Percentiles rank a stretch among this genome's conserved stretches.
Conservation (phyloP, 2,888 invertebrate species). For the Drosophila seclusa region DNA sequence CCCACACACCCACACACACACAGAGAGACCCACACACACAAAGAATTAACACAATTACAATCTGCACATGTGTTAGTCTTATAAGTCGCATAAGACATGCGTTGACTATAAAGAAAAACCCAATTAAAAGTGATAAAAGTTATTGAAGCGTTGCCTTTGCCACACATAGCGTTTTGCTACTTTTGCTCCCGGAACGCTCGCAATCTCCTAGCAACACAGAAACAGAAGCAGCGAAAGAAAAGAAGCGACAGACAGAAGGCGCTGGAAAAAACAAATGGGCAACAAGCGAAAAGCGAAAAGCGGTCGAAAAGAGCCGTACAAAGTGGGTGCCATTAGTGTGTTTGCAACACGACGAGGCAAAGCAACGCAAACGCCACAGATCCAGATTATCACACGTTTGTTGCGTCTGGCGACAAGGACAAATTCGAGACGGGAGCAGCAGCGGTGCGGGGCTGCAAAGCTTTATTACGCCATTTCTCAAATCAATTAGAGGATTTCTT, state of each 20-base stretch:
- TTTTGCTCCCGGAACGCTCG: conserved; percentile 2
- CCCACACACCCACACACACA: background rate
- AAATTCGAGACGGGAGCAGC: background rate
- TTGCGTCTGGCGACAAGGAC: conserved; percentile 32
- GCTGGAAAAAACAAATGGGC: conserved; percentile 60
- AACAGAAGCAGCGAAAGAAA: background rate
- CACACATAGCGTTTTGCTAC: background rate
- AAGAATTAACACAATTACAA: conserved; percentile 78
- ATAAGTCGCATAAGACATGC: conserved; percentile 71
- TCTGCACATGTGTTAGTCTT: conserved; percentile 71
- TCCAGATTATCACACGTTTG: conserved; percentile 63
- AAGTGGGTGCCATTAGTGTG: conserved; percentile 72
- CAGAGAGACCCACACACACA: conserved; percentile 6
- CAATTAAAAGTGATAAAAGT: conserved; percentile 81
- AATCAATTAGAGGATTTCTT: conserved; percentile 54
- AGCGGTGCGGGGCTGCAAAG: conserved; percentile 6
- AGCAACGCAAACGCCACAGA: conserved; percentile 23
- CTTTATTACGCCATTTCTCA: conserved; percentile 49
- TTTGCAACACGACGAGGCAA: conserved; percentile 29
- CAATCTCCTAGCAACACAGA: background rate
- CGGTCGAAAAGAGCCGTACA: conserved; percentile 56
- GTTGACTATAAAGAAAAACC: conserved; percentile 80
- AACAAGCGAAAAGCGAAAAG: conserved; percentile 49
- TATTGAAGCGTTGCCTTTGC: conserved; percentile 64
- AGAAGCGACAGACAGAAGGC: conserved; percentile 26